Percentiles rank a stretch among this genome's conserved stretches.
Evolutionary conservation across 2,888 invertebrate species (phyloP).

Genomic region (Ochropleura leucogaster): DNA sequence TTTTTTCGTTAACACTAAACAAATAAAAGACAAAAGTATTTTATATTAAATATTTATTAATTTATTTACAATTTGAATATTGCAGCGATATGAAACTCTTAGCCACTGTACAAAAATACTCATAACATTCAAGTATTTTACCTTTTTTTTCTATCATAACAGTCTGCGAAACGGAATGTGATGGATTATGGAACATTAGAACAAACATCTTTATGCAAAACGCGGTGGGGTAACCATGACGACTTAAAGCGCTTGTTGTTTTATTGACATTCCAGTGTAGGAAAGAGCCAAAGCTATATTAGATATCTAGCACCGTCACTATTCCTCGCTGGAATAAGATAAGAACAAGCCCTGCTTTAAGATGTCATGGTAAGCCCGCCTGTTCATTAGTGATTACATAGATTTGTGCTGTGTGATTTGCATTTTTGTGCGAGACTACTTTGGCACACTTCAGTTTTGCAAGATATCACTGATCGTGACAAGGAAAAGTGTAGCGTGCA

Average conservation of each 20-base stretch:
- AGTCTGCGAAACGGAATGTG: conserved; percentile 82
- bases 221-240: too few relatives aligned
- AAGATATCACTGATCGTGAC: neutral
- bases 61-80: conserved; percentile 86
- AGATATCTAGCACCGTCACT: too few relatives aligned
- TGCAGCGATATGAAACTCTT: conserved; percentile 80
- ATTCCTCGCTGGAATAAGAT: too few relatives aligned
- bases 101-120: conserved; percentile 84
- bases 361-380: too few relatives aligned
- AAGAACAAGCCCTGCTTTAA: too few relatives aligned
- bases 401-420: conserved; percentile 48
- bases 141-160: conserved; percentile 53
- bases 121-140: conserved; percentile 68
- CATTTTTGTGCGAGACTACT: conserved; percentile 42
- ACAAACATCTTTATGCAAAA: conserved; percentile 14
- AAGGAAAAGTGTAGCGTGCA: neutral
- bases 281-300: too few relatives aligned
- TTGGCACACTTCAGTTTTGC: conserved; percentile 39
- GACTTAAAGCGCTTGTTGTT: too few relatives aligned
- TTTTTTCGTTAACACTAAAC: neutral
- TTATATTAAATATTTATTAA: conserved; percentile 66
- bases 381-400: conserved; percentile 1
- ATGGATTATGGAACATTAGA: conserved; percentile 59
- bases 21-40: conserved; percentile 37
- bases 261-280: too few relatives aligned